These are phyloP conservation scores for Halocaridina rubra DNA, from an alignment of 2,888 invertebrate species.

Conservation along the genomic window DNA sequence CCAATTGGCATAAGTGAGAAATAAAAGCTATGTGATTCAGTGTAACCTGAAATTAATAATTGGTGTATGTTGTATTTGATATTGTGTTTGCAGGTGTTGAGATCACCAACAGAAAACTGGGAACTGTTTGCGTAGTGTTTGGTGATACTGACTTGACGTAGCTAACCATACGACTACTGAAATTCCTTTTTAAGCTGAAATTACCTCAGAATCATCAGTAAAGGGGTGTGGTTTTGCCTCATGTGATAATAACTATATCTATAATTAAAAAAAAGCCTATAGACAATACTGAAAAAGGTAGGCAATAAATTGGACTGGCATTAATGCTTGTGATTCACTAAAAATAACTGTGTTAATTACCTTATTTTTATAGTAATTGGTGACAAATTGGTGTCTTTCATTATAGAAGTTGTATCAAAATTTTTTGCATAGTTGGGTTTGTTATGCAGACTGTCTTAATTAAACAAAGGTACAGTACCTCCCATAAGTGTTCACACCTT, in stretches of 20 bases:
- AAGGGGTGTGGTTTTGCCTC: conserved; percentile 50
- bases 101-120: too few relatives aligned
- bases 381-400: conserved; percentile 59
- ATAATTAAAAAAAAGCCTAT: conserved; percentile 28
- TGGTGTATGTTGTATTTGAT: too few relatives aligned
- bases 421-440: conserved; percentile 29
- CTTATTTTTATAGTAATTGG: conserved; percentile 59
- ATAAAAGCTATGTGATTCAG: too few relatives aligned
- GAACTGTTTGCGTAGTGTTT: conserved; percentile 16
- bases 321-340: conserved; percentile 49
- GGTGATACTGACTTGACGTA: too few relatives aligned
- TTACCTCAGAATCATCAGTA: conserved; percentile 18
- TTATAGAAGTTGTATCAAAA: conserved; percentile 39
- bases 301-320: conserved; percentile 18
- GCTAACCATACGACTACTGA: conserved; percentile 11
- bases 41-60: too few relatives aligned
- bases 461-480: neutral
- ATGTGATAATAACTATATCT: conserved; percentile 46
- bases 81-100: too few relatives aligned
- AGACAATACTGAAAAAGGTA: neutral
- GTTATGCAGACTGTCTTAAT: conserved; percentile 24
- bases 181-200: conserved; percentile 26
- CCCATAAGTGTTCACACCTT: conserved; percentile 44
- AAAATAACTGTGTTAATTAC: conserved; percentile 49
- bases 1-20: too few relatives aligned